Base-by-base conservation (phyloP, 2,797 vertebrate species). In the Huso huso region DNA sequence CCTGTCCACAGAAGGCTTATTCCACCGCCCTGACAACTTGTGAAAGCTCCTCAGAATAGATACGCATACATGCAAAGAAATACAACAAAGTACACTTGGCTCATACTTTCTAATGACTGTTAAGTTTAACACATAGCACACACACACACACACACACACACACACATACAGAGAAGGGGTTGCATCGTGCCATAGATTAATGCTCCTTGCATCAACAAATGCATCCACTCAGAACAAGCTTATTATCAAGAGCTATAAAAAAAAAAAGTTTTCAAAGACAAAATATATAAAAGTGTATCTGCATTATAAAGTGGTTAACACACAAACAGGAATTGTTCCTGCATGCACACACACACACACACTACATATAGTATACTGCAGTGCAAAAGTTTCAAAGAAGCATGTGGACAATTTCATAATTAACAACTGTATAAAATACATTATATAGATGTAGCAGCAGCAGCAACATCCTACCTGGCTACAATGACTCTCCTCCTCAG, bases 91-190 rank as follows among this genome's bases (percentile, higher is more conserved):
- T 48, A 58, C 23, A 52, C 2, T 13, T 50, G n/a, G 13, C 37
- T 49, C 51, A 15, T 10, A 6, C 61, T n/a, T 37, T 68, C 9
- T 55, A 13, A 48, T 49, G 10, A 23, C 7, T 59, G 5, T 8
- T 48, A 15, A n/a, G 6, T 6, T 59, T 37, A 18, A 60, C 72
- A 62, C 61, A 72, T 51, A 71, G 65, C 61, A 72, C 73, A 71
- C 69, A 64, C 62, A 68, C 68, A 67, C 68, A 49, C 58, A 72
- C 73, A 71, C 69, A 64, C 62, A 68, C 53, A 59, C 15, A 65
- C 55, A 65, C 12, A 62, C 51, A 57, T 61, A 55, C 62, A 62
- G 59, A 68, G 8, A 37, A 37, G 37, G 37, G 37, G 37, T 37
- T 5, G 37, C 37, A 5, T 37, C 4, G 5, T 37, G 37, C 37